These are phyloP conservation scores for Pseudopleuronectes americanus DNA, from an alignment of 2,797 vertebrate genomes.

Conservation along the genomic window DNA sequence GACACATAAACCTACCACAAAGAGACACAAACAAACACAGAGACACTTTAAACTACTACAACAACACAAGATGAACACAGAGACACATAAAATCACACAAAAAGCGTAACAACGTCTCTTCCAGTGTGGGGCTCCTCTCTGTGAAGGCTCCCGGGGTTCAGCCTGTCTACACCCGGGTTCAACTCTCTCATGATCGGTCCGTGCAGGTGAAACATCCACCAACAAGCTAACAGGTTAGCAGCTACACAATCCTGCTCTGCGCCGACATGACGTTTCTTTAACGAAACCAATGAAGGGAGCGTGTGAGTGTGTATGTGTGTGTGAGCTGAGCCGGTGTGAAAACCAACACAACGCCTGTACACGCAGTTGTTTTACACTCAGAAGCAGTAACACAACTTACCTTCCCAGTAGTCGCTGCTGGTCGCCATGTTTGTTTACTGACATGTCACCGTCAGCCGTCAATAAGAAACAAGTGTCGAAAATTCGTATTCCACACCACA, in stretches of 20 bases:
- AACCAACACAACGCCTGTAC: background rate
- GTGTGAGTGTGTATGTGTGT: too few relatives aligned
- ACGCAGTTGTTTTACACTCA: background rate
- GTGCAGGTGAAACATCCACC: background rate
- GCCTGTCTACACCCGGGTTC: background rate
- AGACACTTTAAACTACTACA: too few relatives aligned
- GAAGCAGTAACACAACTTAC: constrained; percentile 67
- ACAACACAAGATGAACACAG: background rate
- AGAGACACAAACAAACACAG: too few relatives aligned
- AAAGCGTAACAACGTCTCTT: background rate
- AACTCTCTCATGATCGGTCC: background rate
- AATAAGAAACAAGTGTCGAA: constrained; percentile 56
- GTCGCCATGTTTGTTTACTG: constrained; percentile 89
- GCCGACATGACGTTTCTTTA: background rate
- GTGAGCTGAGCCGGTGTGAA: fast-evolving
- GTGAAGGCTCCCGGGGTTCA: too few relatives aligned
- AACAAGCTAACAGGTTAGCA: constrained; percentile 55
- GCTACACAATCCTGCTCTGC: background rate
- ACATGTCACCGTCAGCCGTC: constrained; percentile 81
- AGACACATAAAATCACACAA: background rate
- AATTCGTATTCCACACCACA: background rate
- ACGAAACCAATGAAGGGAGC: background rate
- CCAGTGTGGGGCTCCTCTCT: background rate
- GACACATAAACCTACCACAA: too few relatives aligned
- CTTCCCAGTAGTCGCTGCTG: constrained; percentile 91